These are phyloP conservation scores for Holacanthus passer DNA, from an alignment of 2,113 vertebrate genomes.

Conservation along the genomic window DNA sequence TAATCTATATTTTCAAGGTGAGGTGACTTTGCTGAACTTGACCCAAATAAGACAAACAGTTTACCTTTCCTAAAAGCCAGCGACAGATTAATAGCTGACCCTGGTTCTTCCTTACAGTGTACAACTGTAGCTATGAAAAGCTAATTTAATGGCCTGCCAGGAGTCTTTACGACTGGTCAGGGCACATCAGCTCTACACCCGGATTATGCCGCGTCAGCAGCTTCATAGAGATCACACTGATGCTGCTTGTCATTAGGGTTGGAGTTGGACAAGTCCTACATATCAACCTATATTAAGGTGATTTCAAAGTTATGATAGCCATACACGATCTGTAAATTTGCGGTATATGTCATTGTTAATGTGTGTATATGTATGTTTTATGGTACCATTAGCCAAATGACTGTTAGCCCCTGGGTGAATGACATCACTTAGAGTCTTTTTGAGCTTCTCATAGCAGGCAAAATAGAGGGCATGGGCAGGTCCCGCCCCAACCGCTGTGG, in stretches of 20 bases:
- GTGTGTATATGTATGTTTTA: slow-evolving; percentile 56
- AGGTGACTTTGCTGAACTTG: neutral
- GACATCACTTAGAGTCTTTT: slow-evolving; percentile 96
- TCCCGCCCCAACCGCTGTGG: slow-evolving; percentile 94
- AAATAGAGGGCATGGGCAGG: slow-evolving; percentile 98
- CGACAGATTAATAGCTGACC: neutral
- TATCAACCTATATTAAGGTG: neutral
- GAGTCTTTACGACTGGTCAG: slow-evolving; percentile 10
- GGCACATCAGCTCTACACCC: slow-evolving; percentile 8
- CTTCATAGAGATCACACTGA: slow-evolving; percentile 10
- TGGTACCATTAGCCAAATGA: slow-evolving; percentile 98
- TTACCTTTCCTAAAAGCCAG: slow-evolving; percentile 7
- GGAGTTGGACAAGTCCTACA: slow-evolving; percentile 5
- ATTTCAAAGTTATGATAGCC: slow-evolving; percentile 22
- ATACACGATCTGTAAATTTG: slow-evolving; percentile 26
- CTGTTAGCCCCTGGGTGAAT: slow-evolving; percentile 99
- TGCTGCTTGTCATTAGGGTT: neutral
- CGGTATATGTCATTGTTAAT: neutral
- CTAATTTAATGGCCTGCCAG: slow-evolving; percentile 37
- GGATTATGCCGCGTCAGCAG: slow-evolving; percentile 53
- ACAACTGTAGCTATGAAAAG: slow-evolving; percentile 24
- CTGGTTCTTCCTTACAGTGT: slow-evolving; percentile 15
- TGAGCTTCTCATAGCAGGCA: slow-evolving; percentile 99
- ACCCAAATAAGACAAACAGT: neutral
- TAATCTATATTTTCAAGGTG: neutral